Conservation (phyloP, 2,797 vertebrate genomes). For the Spea hammondii region DNA sequence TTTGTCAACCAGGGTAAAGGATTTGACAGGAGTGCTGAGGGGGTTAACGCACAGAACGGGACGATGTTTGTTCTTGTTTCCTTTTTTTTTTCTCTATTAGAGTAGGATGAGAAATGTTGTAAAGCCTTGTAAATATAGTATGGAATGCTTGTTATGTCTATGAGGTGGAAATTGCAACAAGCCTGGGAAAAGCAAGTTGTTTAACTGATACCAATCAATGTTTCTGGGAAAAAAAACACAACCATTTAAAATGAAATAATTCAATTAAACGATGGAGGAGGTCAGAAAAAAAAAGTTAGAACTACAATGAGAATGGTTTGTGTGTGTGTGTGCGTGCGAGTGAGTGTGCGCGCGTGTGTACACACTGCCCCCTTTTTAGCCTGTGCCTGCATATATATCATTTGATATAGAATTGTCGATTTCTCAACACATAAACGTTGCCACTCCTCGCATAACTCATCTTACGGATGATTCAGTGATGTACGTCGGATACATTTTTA, state of each 20-base stretch:
- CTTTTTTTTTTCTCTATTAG: constrained; percentile 33
- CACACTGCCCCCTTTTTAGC: too few species aligned
- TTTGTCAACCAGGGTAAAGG: too few species aligned
- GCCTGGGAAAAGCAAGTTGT: constrained; percentile 39
- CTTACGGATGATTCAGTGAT: too few species aligned
- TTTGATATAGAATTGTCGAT: too few species aligned
- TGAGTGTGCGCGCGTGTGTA: too few species aligned
- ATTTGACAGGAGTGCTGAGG: background rate
- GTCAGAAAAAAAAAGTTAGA: background rate
- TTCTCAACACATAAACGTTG: too few species aligned
- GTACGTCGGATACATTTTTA: too few species aligned
- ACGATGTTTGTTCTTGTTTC: constrained; percentile 14
- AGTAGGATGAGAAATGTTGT: constrained; percentile 17
- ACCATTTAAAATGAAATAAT: background rate
- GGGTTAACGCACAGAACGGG: constrained; percentile 2
- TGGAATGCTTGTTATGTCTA: constrained; percentile 48
- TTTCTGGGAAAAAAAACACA: background rate
- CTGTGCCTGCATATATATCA: too few species aligned
- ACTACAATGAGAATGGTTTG: too few species aligned
- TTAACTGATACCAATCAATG: constrained; percentile 8
- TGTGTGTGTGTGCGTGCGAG: too few species aligned
- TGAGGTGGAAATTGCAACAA: constrained; percentile 14
- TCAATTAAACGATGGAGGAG: too few species aligned
- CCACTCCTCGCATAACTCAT: too few species aligned
- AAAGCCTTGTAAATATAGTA: constrained; percentile 22